phyloP scores from a whole-genome alignment of 2,888 invertebrate genomes.

The Drosophila gaucha region DNA sequence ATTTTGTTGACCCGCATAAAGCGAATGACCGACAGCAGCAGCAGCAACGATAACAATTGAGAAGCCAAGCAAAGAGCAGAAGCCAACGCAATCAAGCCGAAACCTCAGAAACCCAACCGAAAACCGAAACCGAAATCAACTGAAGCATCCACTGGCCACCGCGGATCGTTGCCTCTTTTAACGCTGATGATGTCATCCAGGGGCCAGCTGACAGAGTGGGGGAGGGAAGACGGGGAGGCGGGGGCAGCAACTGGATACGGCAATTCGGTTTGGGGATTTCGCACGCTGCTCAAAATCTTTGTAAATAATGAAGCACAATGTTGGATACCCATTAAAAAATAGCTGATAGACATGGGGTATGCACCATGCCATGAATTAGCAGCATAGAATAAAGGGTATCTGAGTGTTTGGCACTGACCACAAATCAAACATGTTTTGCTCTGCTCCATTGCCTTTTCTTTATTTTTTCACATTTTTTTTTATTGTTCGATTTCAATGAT shows the following conservation, averaged over 20 bases:
- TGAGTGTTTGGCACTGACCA: neutral
- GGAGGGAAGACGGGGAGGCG: neutral
- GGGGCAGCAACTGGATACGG: slow-evolving; percentile 45
- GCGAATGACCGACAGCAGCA: slow-evolving; percentile 47
- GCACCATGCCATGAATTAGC: neutral
- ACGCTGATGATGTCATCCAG: slow-evolving; percentile 67
- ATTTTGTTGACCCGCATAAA: slow-evolving; percentile 49
- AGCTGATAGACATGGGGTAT: neutral
- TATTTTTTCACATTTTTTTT: slow-evolving; percentile 6
- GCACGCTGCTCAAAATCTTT: slow-evolving; percentile 64
- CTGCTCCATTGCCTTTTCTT: slow-evolving; percentile 33
- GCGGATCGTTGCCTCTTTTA: slow-evolving; percentile 53
- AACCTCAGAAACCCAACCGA: slow-evolving; percentile 49
- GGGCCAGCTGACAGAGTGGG: neutral
- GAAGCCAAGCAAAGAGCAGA: slow-evolving; percentile 36
- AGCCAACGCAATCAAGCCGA: slow-evolving; percentile 48
- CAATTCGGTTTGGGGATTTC: slow-evolving; percentile 57
- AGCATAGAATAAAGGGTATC: slow-evolving; percentile 6
- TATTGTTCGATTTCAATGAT: slow-evolving; percentile 42
- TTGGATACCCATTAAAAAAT: slow-evolving; percentile 12
- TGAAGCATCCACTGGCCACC: slow-evolving; percentile 59
- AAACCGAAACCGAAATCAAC: slow-evolving; percentile 35
- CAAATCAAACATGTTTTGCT: slow-evolving; percentile 24
- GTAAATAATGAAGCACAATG: slow-evolving; percentile 37
- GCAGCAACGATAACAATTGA: slow-evolving; percentile 23